Evolutionary conservation across 2,113 vertebrate genomes (phyloP), one percentile per base, ranked within the genome.

Genomic region (Sardina pilchardus): DNA sequence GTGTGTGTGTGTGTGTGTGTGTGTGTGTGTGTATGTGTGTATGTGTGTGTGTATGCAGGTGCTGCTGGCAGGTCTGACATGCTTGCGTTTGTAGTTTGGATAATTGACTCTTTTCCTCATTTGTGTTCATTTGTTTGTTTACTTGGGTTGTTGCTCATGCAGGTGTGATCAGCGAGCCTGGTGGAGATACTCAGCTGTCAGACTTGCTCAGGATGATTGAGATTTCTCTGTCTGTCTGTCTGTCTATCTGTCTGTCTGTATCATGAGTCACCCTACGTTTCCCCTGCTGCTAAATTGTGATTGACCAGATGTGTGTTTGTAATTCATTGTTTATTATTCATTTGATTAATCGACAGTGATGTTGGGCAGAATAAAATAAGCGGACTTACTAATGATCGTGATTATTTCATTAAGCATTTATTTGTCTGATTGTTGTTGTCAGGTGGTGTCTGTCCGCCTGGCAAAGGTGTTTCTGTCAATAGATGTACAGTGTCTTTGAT

Each of bases 401-500:
- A 42, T 42, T 42, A 42, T 42, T 4, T 42, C 39, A 42, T 42
- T 42, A 42, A 3, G 53, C 53, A 56, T 56, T 56, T 56, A 56
- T 56, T 56, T 56, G 19, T 19, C 21, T 56, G 53, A 56, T 56
- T 56, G 53, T 4, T 56, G 53, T 56, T 56, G 53, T 4, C 53
- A 7, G 1, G 53, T 19, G 53, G 12, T 45, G 81, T 83, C 4
- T 84, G 2, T 84, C 0, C 98, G 96, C 19, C 96, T 99, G 71
- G 97, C 97, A 0, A 98, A 99, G 91, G 96, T 99, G 30, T 99
- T 99, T 91, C 94, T 99, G 88, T 91, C 99, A 88, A 24, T 67
- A 26, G 59, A 67, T 67, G 53, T 56, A 19, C 53, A 42, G 39
- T 42, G 39, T 3, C 53, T 19, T 17, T 56, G 53, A 17, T 19